phyloP scores from a whole-genome alignment of 1,140 invertebrate genomes.

The Eupristina koningsbergeri region DNA sequence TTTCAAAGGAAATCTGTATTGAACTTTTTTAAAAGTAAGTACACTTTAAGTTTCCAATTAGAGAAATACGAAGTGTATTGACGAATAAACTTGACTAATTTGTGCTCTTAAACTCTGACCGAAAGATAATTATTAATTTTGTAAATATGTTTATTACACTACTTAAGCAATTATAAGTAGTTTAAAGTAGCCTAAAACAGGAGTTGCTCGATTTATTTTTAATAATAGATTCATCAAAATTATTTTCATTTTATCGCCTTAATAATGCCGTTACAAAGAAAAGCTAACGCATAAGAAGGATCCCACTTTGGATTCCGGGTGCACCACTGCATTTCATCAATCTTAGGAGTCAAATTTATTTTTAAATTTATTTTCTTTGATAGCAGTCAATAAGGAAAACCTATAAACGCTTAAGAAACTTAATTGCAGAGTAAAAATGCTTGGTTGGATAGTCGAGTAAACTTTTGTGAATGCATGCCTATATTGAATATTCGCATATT shows the following conservation, averaged over 20 bases:
- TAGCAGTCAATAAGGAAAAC: background rate
- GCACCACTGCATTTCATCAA: slow-evolving; percentile 31
- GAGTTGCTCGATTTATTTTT: background rate
- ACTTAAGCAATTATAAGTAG: no score
- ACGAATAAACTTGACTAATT: no score
- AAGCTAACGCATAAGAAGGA: background rate
- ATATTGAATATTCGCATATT: slow-evolving; percentile 28
- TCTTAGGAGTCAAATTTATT: slow-evolving; percentile 27
- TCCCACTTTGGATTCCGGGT: no score
- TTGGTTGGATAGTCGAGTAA: slow-evolving; percentile 12
- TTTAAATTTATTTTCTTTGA: slow-evolving; percentile 9
- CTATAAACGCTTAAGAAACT: background rate
- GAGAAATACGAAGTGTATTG: no score
- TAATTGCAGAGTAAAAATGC: background rate
- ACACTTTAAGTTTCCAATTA: no score
- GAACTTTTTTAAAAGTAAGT: no score
- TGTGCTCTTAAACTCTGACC: no score
- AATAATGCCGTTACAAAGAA: slow-evolving; percentile 1
- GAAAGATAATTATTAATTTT: background rate
- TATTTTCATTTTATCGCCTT: background rate
- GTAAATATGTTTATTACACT: background rate
- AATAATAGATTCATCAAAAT: slow-evolving; percentile 39
- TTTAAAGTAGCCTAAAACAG: no score
- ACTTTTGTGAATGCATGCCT: slow-evolving; percentile 37
- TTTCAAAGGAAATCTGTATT: no score